Evolutionary conservation across 1,140 invertebrate genomes (phyloP), one percentile per base, ranked within the genome.

Genomic region (Drosophila sp.): DNA sequence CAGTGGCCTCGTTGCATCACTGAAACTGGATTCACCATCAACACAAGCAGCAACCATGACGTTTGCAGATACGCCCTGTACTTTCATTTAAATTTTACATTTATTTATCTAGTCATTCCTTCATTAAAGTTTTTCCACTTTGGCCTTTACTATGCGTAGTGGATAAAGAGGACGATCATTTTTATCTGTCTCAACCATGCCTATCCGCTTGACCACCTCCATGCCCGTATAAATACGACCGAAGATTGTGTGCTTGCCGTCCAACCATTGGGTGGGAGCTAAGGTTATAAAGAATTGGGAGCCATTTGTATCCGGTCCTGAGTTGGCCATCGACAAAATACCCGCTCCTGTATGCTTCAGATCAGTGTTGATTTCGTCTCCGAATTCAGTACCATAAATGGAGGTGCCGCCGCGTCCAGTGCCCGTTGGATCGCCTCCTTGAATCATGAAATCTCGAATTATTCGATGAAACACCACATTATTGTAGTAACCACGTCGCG

Each of bases 221-320:
- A 99, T 98, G 25, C 98, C 98, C 70, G 94, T 94, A 87, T 96
- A 93, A 7, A 99, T 93, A 79, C 98, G 93, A 84, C 98, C 98
- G 94, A 99, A 99, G 91, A 99, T 98, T 6, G 98, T 94, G 92
- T 99, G 98, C 93, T 99, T 99, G 38, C 97, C 97, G 94, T 99
- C 98, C 5, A 99, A 93, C 98, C 98, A 99, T 80, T 99, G 98
- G 4, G 98, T 98, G 4, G 98, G 98, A 0, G 96, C 98, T 68
- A 99, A 92, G 0, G 98, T 99, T 27, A 99, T 98, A 86, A 99
- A 99, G 94, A 99, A 99, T 91, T 99, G 99, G 54, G 98, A 99
- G 27, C 98, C 98, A 93, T 99, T 99, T 17, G 97, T 97, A 90
- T 99, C 95, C 2, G 98, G 98, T 0, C 99, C 98, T 62, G 97